Evolutionary conservation across 2,888 invertebrate genomes (phyloP), one percentile per base, ranked within the genome.

Genomic region (Pseudoips prasinana): DNA sequence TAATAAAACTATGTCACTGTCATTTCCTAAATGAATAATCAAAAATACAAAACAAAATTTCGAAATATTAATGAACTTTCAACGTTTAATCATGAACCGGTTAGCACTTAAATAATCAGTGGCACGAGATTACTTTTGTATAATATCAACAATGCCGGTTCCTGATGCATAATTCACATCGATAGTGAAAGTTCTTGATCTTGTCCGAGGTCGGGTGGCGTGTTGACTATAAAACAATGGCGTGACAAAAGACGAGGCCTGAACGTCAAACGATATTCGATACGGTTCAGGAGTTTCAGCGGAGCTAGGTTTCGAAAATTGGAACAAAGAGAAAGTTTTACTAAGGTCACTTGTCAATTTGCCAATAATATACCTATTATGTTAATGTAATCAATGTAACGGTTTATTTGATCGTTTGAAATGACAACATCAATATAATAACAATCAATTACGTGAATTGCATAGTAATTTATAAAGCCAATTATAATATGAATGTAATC

Each of bases 111-210:
- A 39, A 26, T 29, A 23, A 38, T 22, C 24, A 46, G 50, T 29
- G 46, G 40, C 30, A 29, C 19, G 23, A 41, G 35, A 47, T 48
- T 10, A 29, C 10, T 35, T 33, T 38, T 11, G 33, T 45, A 14
- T 14, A n/a, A 20, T 20, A 33, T 39, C 28, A 54, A 52, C 49
- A 49, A 49, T 43, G 47, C 50, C 40, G 39, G 58, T 56, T 63
- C 57, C 56, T 55, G 48, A 45, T 51, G 46, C 57, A 54, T 58
- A 56, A 52, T 58, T 56, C 52, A 53, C 52, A 51, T 47, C 51
- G 58, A 70, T 51, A 72, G 80, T 74, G 77, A 80, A 80, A 79
- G 78, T 79, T 64, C 61, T 64, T 64, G 42, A 55, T 52, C 38
- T 54, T 45, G 31, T 41, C 51, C 27, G 43, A 53, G 42, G 52